Conservation (phyloP, 2,888 invertebrate genomes). For the Monochamus alternatus region DNA sequence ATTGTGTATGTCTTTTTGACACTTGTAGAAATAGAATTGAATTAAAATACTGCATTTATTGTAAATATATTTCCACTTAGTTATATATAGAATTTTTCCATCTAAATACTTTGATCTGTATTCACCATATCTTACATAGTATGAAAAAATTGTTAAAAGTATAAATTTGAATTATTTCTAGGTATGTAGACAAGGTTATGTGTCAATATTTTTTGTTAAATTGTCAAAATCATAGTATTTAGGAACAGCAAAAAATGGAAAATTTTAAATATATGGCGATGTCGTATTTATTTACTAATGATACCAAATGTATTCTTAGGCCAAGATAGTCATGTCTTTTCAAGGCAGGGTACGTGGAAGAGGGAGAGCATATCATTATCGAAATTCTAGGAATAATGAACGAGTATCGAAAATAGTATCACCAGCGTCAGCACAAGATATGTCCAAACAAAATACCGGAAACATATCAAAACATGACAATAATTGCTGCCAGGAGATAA, state of each 20-base stretch:
- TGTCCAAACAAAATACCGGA: slow-evolving; percentile 37
- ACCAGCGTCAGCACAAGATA: slow-evolving; percentile 30
- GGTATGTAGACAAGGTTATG: slow-evolving; percentile 34
- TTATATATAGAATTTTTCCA: background rate
- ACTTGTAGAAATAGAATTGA: slow-evolving; percentile 15
- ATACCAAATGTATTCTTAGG: slow-evolving; percentile 26
- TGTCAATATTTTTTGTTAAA: slow-evolving; percentile 26
- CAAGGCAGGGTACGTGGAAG: slow-evolving; percentile 55
- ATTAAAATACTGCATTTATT: slow-evolving; percentile 17
- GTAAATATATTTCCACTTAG: slow-evolving; percentile 3
- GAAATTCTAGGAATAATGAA: slow-evolving; percentile 42
- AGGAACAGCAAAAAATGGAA: background rate
- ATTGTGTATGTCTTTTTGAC: slow-evolving; percentile 32
- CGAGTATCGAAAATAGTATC: slow-evolving; percentile 33
- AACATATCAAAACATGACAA: slow-evolving; percentile 63
- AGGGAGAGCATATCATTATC: slow-evolving; percentile 52
- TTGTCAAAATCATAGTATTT: slow-evolving; percentile 36
- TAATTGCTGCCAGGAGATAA: slow-evolving; percentile 66
- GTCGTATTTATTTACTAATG: background rate
- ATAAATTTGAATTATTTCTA: slow-evolving; percentile 14
- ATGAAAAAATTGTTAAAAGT: slow-evolving; percentile 3
- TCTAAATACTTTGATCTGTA: background rate
- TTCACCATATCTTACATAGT: slow-evolving; percentile 13
- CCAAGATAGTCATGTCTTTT: slow-evolving; percentile 50
- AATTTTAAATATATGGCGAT: background rate